Conservation (phyloP, 2,888 invertebrate species). For the Cataglyphis altisquamis region DNA sequence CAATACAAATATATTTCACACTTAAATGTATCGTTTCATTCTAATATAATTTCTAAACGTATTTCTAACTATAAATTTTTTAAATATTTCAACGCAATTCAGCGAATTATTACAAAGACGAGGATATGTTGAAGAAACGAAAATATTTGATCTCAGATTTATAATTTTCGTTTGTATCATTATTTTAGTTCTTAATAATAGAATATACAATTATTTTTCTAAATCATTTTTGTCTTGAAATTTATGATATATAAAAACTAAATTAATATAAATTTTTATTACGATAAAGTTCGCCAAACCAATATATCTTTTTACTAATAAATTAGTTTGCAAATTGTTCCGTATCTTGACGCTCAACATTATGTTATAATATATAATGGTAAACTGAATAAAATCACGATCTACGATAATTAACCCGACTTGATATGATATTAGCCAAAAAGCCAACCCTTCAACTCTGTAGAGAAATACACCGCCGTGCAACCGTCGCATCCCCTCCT, state of each 20-base stretch:
- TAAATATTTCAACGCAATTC: background rate
- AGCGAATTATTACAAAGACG: background rate
- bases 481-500: background rate
- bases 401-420: slow-evolving; percentile 35
- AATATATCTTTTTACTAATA: background rate
- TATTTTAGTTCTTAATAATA: background rate
- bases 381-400: slow-evolving; percentile 4
- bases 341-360: background rate
- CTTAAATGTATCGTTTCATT: slow-evolving; percentile 1
- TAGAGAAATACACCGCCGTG: slow-evolving; percentile 10
- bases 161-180: background rate
- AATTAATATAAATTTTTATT: background rate
- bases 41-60: background rate
- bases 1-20: background rate
- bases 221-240: background rate
- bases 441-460: background rate
- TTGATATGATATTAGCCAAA: too few relatives aligned
- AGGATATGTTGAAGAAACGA: background rate
- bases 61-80: background rate
- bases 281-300: background rate
- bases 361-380: background rate
- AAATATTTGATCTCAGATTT: background rate
- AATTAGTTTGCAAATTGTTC: background rate
- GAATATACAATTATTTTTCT: background rate
- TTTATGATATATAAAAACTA: background rate